A percentile compares a stretch with the other conserved stretches of the same genome.
phyloP scores from a whole-genome alignment of 1,140 invertebrate species.

The Varroa destructor region DNA sequence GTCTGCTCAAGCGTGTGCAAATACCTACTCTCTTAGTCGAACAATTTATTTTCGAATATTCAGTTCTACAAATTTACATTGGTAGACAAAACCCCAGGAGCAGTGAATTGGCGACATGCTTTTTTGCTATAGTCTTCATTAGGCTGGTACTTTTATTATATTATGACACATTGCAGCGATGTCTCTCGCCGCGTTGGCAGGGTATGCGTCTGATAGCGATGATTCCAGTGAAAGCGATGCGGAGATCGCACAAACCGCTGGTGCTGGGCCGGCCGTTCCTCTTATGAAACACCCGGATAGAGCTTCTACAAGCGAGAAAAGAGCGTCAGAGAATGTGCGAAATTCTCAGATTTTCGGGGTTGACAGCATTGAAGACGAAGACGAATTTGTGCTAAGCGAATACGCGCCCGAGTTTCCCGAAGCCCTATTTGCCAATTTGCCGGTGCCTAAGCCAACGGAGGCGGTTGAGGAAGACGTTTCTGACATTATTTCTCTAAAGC shows the following conservation, averaged over 20 bases:
- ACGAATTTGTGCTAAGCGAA: neutral
- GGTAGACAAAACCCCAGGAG: too few species aligned
- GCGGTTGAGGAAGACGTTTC: neutral
- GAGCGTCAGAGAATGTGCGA: too few species aligned
- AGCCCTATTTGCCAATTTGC: neutral
- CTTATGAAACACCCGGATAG: too few species aligned
- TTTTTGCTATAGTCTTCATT: too few species aligned
- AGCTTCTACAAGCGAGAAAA: too few species aligned
- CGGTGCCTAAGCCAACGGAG: neutral
- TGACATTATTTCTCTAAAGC: neutral
- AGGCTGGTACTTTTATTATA: too few species aligned
- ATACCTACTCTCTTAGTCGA: too few species aligned
- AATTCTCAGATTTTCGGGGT: neutral
- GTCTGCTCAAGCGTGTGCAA: too few species aligned
- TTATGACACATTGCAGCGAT: neutral
- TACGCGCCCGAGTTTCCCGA: neutral
- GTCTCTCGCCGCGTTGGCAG: slow-evolving; percentile 7
- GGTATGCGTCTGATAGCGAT: slow-evolving; percentile 15
- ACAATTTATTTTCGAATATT: too few species aligned
- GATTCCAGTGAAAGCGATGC: neutral
- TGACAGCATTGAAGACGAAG: slow-evolving; percentile 7
- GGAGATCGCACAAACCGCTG: neutral
- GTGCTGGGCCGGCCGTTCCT: too few species aligned
- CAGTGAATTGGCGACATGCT: too few species aligned
- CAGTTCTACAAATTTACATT: too few species aligned